Evolutionary conservation across 2,888 invertebrate genomes (phyloP).

Genomic region (Lobophora halterata): DNA sequence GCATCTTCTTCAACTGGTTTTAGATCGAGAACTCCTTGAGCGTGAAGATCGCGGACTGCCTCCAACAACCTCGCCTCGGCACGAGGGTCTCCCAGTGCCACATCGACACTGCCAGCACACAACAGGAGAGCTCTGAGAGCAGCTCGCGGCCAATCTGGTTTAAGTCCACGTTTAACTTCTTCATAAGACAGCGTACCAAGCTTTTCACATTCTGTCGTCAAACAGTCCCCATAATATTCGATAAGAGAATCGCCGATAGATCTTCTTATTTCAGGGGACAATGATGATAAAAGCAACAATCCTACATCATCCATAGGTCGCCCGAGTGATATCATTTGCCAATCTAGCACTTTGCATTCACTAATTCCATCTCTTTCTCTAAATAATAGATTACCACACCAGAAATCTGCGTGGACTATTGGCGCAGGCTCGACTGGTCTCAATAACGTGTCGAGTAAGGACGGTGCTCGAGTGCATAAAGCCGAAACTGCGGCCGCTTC

Average conservation of each 20-base stretch:
- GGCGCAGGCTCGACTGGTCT: constrained; percentile 88
- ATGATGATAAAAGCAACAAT: constrained; percentile 85
- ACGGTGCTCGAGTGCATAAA: constrained; percentile 85
- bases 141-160: constrained; percentile 83
- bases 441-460: constrained; percentile 85
- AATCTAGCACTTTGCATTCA: constrained; percentile 87
- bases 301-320: constrained; percentile 90
- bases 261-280: constrained; percentile 86
- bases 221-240: constrained; percentile 85
- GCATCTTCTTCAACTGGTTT: constrained; percentile 62
- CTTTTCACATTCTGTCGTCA: constrained; percentile 81
- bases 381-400: constrained; percentile 90
- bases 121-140: constrained; percentile 87
- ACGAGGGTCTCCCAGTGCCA: constrained; percentile 87
- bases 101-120: constrained; percentile 90
- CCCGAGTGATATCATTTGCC: constrained; percentile 92
- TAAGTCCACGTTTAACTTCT: constrained; percentile 72
- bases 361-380: constrained; percentile 73
- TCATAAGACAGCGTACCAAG: constrained; percentile 81
- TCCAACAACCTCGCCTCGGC: constrained; percentile 88
- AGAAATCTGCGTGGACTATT: constrained; percentile 91
- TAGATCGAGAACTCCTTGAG: constrained; percentile 83
- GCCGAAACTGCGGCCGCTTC: constrained; percentile 83
- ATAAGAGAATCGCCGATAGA: constrained; percentile 82
- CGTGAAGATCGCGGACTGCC: constrained; percentile 86